Base-by-base conservation (phyloP, 2,888 invertebrate species). In the Ormia ochracea region DNA sequence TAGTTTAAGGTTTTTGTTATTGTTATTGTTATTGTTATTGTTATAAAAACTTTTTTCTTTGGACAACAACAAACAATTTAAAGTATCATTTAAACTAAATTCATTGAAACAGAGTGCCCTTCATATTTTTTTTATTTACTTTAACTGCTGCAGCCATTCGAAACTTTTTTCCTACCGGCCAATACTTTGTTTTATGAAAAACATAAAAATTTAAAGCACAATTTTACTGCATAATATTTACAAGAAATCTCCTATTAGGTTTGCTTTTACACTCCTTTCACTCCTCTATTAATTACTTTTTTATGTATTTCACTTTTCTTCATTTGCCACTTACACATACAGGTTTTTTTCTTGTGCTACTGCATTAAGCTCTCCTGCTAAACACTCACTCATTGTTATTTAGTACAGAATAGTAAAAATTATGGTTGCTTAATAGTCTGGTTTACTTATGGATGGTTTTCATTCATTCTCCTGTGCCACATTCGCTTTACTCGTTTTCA, bases 401-500 rank as follows among this genome's bases (percentile, higher is more conserved):
- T 6, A 14, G 41, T 9, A 21, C 21, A 31, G n/a, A 73, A 45
- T 59, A 52, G 36, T 36, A 69, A 56, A 78, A 78, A 69, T 66
- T 74, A 73, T 76, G 69, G 38, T 41, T 63, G 41, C 33, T 70
- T 77, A 65, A 76, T 69, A 45, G 68, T 75, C 61, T 69, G 75
- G 75, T 61, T 69, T 68, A 66, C 41, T 65, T 59, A 66, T 74
- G 48, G 17, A 48, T 66, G 59, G 19, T 52, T 75, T 75, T 68
- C 59, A 36, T 69, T 69, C 10, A 10, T 36, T 33, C 5, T 48
- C 31, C 23, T 45, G 7, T 23, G 19, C 1, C 33, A 19, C 28
- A 21, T 48, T 36, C 45, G 41, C 14, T 58, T 2, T 5, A 12
- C 10, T 3, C 26, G 14, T 33, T 77, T 77, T 70, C 48, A 63